phyloP scores from a whole-genome alignment of 2,888 invertebrate species.

The Lasius fuliginosus region DNA sequence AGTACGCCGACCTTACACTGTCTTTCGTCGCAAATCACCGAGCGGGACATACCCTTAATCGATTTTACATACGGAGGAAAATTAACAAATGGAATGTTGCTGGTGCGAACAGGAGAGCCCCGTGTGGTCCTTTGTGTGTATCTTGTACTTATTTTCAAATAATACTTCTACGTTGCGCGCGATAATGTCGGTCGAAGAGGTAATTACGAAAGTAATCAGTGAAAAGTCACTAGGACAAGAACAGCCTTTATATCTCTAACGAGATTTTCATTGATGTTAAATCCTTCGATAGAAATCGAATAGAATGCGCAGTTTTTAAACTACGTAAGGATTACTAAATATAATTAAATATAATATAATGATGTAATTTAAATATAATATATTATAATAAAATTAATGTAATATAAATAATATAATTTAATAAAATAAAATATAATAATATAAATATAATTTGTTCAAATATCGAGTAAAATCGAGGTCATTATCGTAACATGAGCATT shows the following conservation, averaged over 20 bases:
- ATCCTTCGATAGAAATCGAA: slow-evolving; percentile 11
- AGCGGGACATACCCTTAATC: slow-evolving; percentile 57
- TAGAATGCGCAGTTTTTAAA: background rate
- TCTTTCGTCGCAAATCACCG: slow-evolving; percentile 55
- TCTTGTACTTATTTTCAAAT: slow-evolving; percentile 41
- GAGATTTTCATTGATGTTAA: slow-evolving; percentile 25
- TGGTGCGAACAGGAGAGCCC: slow-evolving; percentile 24
- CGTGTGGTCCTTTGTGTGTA: slow-evolving; percentile 7
- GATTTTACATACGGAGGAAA: slow-evolving; percentile 53
- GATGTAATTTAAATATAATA: background rate
- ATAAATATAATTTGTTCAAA: slow-evolving; percentile 3
- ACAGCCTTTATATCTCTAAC: slow-evolving; percentile 32
- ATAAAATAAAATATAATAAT: background rate
- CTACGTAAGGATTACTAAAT: too few species aligned
- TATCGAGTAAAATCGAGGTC: background rate
- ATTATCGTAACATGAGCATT: background rate
- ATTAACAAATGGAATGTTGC: slow-evolving; percentile 39
- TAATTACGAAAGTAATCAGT: slow-evolving; percentile 40
- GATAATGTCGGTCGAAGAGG: slow-evolving; percentile 37
- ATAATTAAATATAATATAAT: background rate
- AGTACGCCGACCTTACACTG: slow-evolving; percentile 48
- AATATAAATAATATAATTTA: too few species aligned
- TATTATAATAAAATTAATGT: too few species aligned
- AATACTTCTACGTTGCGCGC: slow-evolving; percentile 40
- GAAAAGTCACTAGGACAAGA: slow-evolving; percentile 49